Base-by-base conservation (phyloP, 1,140 invertebrate genomes). In the Agrilus planipennis region DNA sequence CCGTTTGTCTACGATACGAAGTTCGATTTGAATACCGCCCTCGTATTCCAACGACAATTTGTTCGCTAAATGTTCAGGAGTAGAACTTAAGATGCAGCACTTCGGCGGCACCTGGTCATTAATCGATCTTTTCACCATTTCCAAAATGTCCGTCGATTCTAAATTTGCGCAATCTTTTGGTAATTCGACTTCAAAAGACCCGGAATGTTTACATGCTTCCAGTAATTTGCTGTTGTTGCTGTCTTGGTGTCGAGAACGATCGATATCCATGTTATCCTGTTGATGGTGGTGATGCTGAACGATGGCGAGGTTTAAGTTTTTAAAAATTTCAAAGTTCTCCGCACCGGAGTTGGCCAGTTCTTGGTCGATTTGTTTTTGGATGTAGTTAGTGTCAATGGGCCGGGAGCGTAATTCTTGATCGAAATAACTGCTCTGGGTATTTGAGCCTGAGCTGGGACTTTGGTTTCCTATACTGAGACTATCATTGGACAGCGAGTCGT, bases 1-100 rank as follows among this genome's bases (percentile, higher is more conserved):
- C 34, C 68, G 71, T 44, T 79, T 80, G 18, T 76, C 79, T 50
- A 85, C 78, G 1, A 91, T 77, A 52, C 86, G 78, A 45, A 92
- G 58, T 58, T 91, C 87, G 32, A 91, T 89, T 61, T 90, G 84
- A 47, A 90, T 79, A 3, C 86, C 86, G 3, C 81, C 82, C 0
- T 83, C 84, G 58, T 86, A 87, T 60, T 85, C 81, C 36, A 90
- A 60, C 3, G 71, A 70, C 40, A 42, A 41, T 25, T 45, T 45
- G 51, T 59, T 60, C n/a, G 51, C 55, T 9, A 58, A 55, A 16
- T 63, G 58, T n/a, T 66, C 60, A 1, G 58, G 56, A 5, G 54
- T 57, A 57, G 60, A 35, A 59, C 52, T 60, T 36, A 75, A 68
- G 12, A 77, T 71, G 47, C 79, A 80, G 18, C 79, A 76, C 49